Evolutionary conservation across 2,888 invertebrate species (phyloP).

Genomic region (Agrotis clavis): DNA sequence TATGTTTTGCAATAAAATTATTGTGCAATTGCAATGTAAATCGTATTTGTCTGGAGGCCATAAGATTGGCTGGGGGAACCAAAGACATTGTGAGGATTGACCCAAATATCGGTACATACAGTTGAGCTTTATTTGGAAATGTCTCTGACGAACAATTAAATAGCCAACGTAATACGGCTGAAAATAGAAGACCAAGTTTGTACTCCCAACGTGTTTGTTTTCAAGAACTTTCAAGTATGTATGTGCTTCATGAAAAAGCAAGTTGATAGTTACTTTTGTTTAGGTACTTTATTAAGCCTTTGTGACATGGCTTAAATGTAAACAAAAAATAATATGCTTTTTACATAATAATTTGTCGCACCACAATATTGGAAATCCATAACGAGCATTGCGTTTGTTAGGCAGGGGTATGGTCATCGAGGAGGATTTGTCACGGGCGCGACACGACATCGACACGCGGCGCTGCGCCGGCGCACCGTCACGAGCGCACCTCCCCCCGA

Average conservation of each 20-base stretch:
- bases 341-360: constrained; percentile 3
- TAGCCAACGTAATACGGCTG: neutral
- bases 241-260: neutral
- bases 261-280: neutral
- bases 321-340: neutral
- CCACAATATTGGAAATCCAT: constrained; percentile 34
- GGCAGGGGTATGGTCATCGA: constrained; percentile 67
- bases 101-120: neutral
- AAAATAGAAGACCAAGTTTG: neutral
- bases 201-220: neutral
- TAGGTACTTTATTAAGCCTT: no score
- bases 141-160: neutral
- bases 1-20: constrained; percentile 50
- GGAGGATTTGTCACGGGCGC: constrained; percentile 75
- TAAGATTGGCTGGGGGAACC: constrained; percentile 13
- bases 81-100: constrained; percentile 10
- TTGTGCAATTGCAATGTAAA: constrained; percentile 46
- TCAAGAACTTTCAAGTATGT: neutral
- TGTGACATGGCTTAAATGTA: neutral
- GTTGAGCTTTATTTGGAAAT: neutral
- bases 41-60: constrained; percentile 14
- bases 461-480: constrained; percentile 53
- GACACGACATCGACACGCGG: constrained; percentile 57
- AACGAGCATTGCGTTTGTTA: constrained; percentile 23
- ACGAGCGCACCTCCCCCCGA: constrained; percentile 42